phyloP scores from a whole-genome alignment of 2,797 vertebrate species.

The Pipistrellus nathusii region DNA sequence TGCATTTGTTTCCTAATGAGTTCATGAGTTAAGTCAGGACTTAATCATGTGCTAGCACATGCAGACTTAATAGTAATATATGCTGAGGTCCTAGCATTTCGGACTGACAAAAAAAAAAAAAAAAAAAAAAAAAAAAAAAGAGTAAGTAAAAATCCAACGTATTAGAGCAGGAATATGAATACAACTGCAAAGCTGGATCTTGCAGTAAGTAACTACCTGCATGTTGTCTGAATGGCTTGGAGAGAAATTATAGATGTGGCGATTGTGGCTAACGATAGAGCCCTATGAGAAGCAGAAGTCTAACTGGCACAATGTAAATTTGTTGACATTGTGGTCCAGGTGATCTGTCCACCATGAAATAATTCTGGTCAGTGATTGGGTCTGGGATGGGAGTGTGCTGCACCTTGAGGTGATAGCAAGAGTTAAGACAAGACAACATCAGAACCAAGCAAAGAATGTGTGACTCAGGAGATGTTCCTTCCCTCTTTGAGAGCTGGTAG shows the following conservation, averaged over 20 bases:
- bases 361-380: neutral
- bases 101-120: neutral
- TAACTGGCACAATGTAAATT: neutral
- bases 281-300: neutral
- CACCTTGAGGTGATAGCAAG: neutral
- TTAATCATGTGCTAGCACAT: neutral
- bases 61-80: neutral
- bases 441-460: neutral
- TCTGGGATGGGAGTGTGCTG: neutral
- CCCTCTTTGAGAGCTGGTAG: neutral
- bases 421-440: neutral
- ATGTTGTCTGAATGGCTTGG: slow-evolving; percentile 7
- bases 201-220: neutral
- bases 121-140: neutral
- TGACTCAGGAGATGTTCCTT: neutral
- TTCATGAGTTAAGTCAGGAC: neutral
- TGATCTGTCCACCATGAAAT: neutral
- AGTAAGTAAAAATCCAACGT: neutral
- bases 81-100: neutral
- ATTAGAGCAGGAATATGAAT: neutral
- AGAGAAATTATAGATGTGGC: neutral
- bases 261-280: neutral
- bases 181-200: neutral
- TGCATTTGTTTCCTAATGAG: neutral
- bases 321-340: neutral